Conservation (phyloP, 92 coral and sea anemone genomes). For the Umimayanthus kanabou region DNA sequence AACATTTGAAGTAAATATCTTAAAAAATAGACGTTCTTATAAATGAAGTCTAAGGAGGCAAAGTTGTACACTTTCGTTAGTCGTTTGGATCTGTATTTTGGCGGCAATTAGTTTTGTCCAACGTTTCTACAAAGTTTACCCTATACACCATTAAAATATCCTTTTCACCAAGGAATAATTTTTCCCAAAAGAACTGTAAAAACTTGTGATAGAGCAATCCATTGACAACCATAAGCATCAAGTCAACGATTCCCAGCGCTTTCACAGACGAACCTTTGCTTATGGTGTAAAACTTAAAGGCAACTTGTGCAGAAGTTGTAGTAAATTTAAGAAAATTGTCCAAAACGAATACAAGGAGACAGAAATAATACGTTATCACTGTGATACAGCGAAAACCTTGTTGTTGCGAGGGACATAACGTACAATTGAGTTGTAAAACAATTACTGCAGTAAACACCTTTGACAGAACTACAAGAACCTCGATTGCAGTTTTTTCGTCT, state of each 20-base stretch:
- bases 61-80: neutral
- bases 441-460: conserved; percentile 52
- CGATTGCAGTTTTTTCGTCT: conserved; percentile 25
- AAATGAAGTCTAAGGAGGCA: neutral
- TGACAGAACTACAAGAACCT: conserved; percentile 42
- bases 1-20: too few species aligned
- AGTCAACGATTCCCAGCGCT: conserved; percentile 43
- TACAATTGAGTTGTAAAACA: conserved; percentile 61
- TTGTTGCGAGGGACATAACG: conserved; percentile 51
- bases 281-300: conserved; percentile 72
- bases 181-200: conserved; percentile 70
- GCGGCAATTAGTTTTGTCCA: neutral
- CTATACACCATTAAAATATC: conserved; percentile 59
- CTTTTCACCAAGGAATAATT: conserved; percentile 63
- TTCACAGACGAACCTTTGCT: conserved; percentile 1
- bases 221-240: conserved; percentile 63
- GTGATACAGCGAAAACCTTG: conserved; percentile 24
- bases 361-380: conserved; percentile 47
- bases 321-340: conserved; percentile 69
- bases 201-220: conserved; percentile 65
- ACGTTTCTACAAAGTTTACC: conserved; percentile 37
- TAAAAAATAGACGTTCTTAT: too few species aligned
- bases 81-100: neutral
- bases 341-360: conserved; percentile 56
- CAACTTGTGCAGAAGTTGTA: conserved; percentile 55